phyloP scores from a whole-genome alignment of 2,888 invertebrate genomes.

The Smittia aterrima region DNA sequence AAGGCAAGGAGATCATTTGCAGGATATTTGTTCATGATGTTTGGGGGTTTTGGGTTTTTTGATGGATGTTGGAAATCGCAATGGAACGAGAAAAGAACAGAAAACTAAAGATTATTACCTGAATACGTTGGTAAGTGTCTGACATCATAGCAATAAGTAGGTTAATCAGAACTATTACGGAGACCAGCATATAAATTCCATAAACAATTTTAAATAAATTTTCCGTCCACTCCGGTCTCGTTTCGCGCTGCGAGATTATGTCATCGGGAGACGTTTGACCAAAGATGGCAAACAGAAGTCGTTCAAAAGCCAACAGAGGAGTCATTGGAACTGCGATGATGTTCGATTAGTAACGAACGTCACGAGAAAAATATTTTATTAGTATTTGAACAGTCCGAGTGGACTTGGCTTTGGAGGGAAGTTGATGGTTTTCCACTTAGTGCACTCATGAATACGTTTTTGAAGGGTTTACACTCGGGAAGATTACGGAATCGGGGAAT shows the following conservation, averaged over 20 bases:
- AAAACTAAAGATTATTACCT: conserved; percentile 67
- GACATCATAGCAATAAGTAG: conserved; percentile 99
- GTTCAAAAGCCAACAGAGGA: conserved; percentile 90
- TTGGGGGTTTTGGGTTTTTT: not conserved
- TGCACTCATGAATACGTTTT: not conserved
- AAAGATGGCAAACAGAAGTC: conserved; percentile 97
- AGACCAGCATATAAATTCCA: conserved; percentile 97
- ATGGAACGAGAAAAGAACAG: conserved; percentile 27
- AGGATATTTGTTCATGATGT: not conserved
- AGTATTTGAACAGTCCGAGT: not conserved
- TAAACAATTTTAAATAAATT: conserved; percentile 88
- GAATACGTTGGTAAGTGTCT: conserved; percentile 98
- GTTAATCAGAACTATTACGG: conserved; percentile 96
- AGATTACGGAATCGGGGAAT: not conserved
- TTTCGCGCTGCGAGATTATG: conserved; percentile 69
- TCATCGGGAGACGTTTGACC: conserved; percentile 87
- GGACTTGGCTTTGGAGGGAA: not conserved
- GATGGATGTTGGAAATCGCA: not conserved
- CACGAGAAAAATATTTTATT: not conserved
- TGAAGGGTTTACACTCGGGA: not conserved
- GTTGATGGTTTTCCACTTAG: not conserved
- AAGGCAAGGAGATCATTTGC: conserved; percentile 45
- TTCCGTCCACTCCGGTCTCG: conserved; percentile 78
- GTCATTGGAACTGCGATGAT: conserved; percentile 70
- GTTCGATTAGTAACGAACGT: conserved; percentile 45